phyloP scores from a whole-genome alignment of 2,113 vertebrate genomes.

The Trinectes maculatus region DNA sequence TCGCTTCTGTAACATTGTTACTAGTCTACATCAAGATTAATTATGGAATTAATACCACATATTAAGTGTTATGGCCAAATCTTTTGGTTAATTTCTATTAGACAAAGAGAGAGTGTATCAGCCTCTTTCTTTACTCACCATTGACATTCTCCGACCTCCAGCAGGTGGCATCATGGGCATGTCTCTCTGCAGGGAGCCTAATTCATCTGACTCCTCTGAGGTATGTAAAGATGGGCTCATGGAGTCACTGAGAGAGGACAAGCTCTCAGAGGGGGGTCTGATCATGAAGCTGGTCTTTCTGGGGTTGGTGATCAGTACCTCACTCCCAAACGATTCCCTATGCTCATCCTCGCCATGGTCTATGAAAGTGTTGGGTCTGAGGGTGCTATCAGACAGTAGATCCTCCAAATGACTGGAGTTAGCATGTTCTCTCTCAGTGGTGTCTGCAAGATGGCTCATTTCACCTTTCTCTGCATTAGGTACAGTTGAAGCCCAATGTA shows the following conservation, averaged over 20 bases:
- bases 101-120: no score
- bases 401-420: conserved; percentile 66
- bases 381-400: conserved; percentile 52
- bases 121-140: conserved; percentile 85
- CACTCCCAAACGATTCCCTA: conserved; percentile 80
- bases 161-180: conserved; percentile 81
- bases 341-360: conserved; percentile 73
- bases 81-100: neutral
- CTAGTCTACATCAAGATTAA: no score
- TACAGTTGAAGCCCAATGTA: conserved; percentile 52
- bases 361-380: conserved; percentile 68
- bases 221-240: conserved; percentile 79
- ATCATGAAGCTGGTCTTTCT: conserved; percentile 86
- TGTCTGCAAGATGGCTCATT: conserved; percentile 47
- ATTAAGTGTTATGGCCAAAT: no score
- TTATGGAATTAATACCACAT: no score
- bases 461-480: conserved; percentile 42
- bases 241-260: conserved; percentile 79
- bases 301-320: conserved; percentile 67
- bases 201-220: conserved; percentile 85
- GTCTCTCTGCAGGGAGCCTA: conserved; percentile 78
- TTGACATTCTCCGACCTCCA: conserved; percentile 86
- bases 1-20: no score
- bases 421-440: conserved; percentile 44
- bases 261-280: conserved; percentile 83